Base-by-base conservation (phyloP, 2,888 invertebrate genomes). In the Spodoptera exigua region DNA sequence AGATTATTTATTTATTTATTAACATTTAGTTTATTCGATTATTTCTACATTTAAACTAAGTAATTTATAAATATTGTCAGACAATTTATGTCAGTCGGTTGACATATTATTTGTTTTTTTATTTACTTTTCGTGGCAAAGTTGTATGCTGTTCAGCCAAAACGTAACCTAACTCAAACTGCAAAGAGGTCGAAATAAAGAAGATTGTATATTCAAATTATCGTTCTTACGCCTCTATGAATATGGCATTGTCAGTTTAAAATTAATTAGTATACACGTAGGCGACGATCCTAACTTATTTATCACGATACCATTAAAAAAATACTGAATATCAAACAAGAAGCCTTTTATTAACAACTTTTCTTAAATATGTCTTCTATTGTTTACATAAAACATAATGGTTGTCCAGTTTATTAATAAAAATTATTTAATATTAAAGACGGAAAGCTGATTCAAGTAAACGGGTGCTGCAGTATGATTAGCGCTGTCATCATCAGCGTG, bases 401-500 rank as follows among this genome's bases (percentile, higher is more conserved):
- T 16, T 17, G 35, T 49, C 37, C 7, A 3, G 41, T 11, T 54
- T 53, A 49, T 27, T 41, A 21, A 48, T 37, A 64, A 48, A 45
- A 32, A n/a, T 45, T 45, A 51, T 27, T 59, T 52, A 41, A n/a
- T 45, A 51, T 27, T 59, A 52, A 41, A n/a, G 27, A 3, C 18
- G 45, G 39, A 18, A 61, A 61, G 39, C 16, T n/a, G 37, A 51
- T 27, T 27, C 60, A 39, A 51, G 58, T 41, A 49, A 60, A 47
- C 55, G 45, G 59, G 34, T 58, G 48, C 52, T 47, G 40, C 52
- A 70, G 53, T 57, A 61, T 63, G 64, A 75, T 74, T 79, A 79
- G 71, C 66, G 61, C 53, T 77, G 78, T 74, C 78, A 79, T 80
- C 76, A 74, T 70, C 69, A 57, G 54, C 61, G 65, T 80, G 76